Evolutionary conservation across 2,113 vertebrate genomes (phyloP).

Genomic region (Chelonoidis abingdonii): DNA sequence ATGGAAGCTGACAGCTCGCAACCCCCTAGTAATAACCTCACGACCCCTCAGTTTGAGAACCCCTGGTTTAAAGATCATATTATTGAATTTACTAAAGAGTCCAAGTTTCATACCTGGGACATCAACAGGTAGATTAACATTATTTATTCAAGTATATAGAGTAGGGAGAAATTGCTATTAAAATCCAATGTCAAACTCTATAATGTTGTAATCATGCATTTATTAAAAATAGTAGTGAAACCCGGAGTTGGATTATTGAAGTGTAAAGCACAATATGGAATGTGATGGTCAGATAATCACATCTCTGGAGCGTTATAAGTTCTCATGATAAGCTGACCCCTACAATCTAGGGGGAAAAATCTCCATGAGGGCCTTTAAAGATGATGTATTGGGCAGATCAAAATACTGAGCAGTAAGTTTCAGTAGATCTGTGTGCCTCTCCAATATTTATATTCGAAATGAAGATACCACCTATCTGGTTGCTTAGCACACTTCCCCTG

Average conservation of each 20-base stretch:
- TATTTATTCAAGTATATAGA: neutral
- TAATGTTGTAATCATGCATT: slow-evolving; percentile 9
- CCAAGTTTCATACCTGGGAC: neutral
- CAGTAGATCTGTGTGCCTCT: slow-evolving; percentile 41
- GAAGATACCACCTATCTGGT: slow-evolving; percentile 43
- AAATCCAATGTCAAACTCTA: slow-evolving; percentile 21
- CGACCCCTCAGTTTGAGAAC: too few species aligned
- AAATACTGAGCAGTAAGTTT: slow-evolving; percentile 54
- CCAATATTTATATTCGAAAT: slow-evolving; percentile 35
- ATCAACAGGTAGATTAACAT: neutral
- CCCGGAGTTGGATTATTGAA: neutral
- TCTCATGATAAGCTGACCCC: slow-evolving; percentile 34
- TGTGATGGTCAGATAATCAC: slow-evolving; percentile 16
- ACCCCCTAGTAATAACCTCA: too few species aligned
- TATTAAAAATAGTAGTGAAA: slow-evolving; percentile 9
- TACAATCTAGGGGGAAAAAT: slow-evolving; percentile 48
- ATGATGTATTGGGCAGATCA: slow-evolving; percentile 59
- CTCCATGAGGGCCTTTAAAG: slow-evolving; percentile 54
- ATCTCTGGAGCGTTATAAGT: slow-evolving; percentile 30
- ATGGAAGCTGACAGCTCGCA: too few species aligned
- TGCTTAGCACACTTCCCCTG: slow-evolving; percentile 46
- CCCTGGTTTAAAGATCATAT: neutral
- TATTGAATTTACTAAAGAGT: neutral
- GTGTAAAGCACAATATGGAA: slow-evolving; percentile 4
- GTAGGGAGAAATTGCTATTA: neutral